Percentiles rank a stretch among this genome's conserved stretches.
These are phyloP conservation scores for Pedicia rivosa DNA, from an alignment of 2,888 invertebrate species.

Conservation along the genomic window DNA sequence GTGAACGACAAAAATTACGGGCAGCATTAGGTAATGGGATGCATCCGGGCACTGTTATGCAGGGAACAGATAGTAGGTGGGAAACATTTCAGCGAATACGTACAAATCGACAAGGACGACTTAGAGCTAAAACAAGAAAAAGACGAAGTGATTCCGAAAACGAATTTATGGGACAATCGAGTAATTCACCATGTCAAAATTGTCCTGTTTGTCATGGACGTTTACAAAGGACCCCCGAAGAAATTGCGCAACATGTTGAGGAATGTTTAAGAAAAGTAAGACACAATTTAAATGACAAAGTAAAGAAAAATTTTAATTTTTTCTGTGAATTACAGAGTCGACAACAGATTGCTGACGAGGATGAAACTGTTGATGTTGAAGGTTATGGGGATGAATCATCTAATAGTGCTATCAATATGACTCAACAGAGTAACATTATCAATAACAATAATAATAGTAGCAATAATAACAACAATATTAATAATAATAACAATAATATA, in stretches of 20 bases:
- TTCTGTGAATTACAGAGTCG: slow-evolving; percentile 16
- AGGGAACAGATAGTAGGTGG: slow-evolving; percentile 40
- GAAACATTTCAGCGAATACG: slow-evolving; percentile 52
- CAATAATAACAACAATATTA: slow-evolving; percentile 8
- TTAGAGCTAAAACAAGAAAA: slow-evolving; percentile 47
- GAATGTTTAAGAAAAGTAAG: slow-evolving; percentile 40
- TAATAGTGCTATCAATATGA: slow-evolving; percentile 18
- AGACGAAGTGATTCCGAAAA: slow-evolving; percentile 37
- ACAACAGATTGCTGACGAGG: slow-evolving; percentile 35
- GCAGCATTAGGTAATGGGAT: slow-evolving; percentile 6
- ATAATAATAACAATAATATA: slow-evolving; percentile 5
- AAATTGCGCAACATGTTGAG: slow-evolving; percentile 46
- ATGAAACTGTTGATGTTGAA: slow-evolving; percentile 53
- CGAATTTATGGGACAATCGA: slow-evolving; percentile 5
- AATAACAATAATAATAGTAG: slow-evolving; percentile 9
- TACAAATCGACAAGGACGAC: slow-evolving; percentile 49
- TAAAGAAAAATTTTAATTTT: background rate
- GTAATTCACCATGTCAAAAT: slow-evolving; percentile 29
- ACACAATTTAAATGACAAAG: background rate
- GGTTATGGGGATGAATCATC: slow-evolving; percentile 33
- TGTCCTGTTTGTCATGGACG: slow-evolving; percentile 50
- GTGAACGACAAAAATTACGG: slow-evolving; percentile 19
- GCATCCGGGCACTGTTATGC: slow-evolving; percentile 18
- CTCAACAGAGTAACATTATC: slow-evolving; percentile 7
- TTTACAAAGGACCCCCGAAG: slow-evolving; percentile 38